Evolutionary conservation across 2,797 vertebrate genomes (phyloP), one percentile per base, ranked within the genome.

Genomic region (Alauda arvensis): DNA sequence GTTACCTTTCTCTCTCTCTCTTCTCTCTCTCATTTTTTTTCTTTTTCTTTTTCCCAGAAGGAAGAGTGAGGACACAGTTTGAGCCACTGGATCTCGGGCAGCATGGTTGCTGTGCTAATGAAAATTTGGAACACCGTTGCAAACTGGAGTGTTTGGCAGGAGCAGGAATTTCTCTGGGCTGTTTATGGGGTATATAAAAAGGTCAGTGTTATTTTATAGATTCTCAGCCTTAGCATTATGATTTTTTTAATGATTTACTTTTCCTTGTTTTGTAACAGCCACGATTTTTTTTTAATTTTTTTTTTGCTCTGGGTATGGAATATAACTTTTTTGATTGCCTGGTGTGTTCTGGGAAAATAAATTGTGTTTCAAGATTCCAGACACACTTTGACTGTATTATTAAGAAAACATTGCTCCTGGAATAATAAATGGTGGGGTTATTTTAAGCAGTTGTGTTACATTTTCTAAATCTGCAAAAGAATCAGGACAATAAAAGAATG

Each of bases 181-280:
- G 75, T 93, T 94, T 93, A 87, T 81, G 59, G 91, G 79, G 43
- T 79, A 51, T 91, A 67, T 90, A 76, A 90, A 93, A 92, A 89
- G 61, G 85, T 94, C 89, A 85, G 60, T 71, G 46, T 80, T 94
- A 78, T 80, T 91, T 94, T 93, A 88, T 61, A 90, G 90, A 77
- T 91, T 89, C 91, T 95, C 79, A 85, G 53, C 49, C 39, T 76
- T 85, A 83, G 39, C 52, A 51, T 25, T 46, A 49, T 68, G 37
- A 37, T 70, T 65, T 82, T 62, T 72, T 85, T 82, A 42, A 46
- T 63, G 29, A 25, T 88, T 59, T 86, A 42, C 31, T 61, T 93
- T 89, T 91, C 87, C n/a, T 93, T 88, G 59, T 85, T 92, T 89
- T 91, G 65, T 56, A 80, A 72, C 37, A 77, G 25, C 13, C 18